phyloP scores from a whole-genome alignment of 2,888 invertebrate genomes.

The Dorcus hopei region DNA sequence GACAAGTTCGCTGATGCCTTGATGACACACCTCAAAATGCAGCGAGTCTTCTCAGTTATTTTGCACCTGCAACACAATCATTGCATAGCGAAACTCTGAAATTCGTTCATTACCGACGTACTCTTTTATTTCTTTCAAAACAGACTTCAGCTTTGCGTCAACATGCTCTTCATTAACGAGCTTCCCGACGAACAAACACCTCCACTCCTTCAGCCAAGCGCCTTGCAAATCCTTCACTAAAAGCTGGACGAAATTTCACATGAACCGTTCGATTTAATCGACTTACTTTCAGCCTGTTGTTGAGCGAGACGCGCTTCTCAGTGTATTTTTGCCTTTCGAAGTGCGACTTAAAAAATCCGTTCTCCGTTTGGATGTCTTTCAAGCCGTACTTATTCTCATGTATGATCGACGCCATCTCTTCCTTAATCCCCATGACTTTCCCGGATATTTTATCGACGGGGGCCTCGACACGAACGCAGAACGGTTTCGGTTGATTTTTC shows the following conservation, averaged over 20 bases:
- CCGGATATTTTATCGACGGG: conserved; percentile 28
- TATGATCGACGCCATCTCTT: conserved; percentile 37
- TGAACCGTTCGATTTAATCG: neutral
- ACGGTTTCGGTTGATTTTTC: conserved; percentile 32
- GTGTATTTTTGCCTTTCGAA: conserved; percentile 30
- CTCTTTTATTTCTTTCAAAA: conserved; percentile 10
- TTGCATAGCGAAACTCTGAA: neutral
- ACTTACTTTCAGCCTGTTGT: conserved; percentile 22
- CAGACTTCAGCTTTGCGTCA: conserved; percentile 51
- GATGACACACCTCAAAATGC: conserved; percentile 49
- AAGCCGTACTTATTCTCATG: conserved; percentile 30
- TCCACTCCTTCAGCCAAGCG: conserved; percentile 64
- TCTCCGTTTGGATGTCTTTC: conserved; percentile 18
- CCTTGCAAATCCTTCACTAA: conserved; percentile 59
- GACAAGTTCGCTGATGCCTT: conserved; percentile 44
- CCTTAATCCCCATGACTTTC: conserved; percentile 25
- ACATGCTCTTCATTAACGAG: conserved; percentile 52
- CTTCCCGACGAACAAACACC: conserved; percentile 60
- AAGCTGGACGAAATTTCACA: conserved; percentile 47
- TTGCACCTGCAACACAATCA: conserved; percentile 20
- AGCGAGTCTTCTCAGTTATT: conserved; percentile 37
- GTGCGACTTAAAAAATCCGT: conserved; percentile 22
- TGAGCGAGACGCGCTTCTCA: conserved; percentile 15
- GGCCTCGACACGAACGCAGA: conserved; percentile 34
- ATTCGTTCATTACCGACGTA: neutral